Base-by-base conservation (phyloP, 1,140 invertebrate genomes). In the Tigriopus japonicus region DNA sequence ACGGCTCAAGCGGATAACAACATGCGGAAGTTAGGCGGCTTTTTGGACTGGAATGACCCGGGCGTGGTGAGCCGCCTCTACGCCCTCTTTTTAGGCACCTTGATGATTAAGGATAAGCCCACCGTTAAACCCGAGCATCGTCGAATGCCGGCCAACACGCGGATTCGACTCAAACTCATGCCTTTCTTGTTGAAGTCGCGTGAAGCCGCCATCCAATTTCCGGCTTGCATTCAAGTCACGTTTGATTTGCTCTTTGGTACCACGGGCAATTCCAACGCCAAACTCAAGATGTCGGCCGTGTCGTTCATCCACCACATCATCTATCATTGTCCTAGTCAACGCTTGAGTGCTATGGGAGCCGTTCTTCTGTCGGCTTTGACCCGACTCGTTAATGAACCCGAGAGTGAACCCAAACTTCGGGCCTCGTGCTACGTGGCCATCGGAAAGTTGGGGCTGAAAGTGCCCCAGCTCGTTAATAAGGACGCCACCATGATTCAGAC, bases 181-280 rank as follows among this genome's bases (percentile, higher is more conserved):
- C 82, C 86, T 60, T 84, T 87, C 73, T 73, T 93, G 51, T 79
- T 86, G 61, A 82, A 82, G 67, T 84, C 86, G 14, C 80, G 81
- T 14, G 83, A 84, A 62, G 77, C 80, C n/a, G 83, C 81, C 42
- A 81, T 86, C 59, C 78, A 83, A 66, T 84, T 87, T 67, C 84
- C 84, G 24, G 78, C 81, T 59, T 83, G 82, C 66, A 82, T 91
- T 55, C 84, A 87, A 74, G 81, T 87, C 17, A 80, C 91, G 62
- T 92, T 90, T 74, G 86, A 90, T 65, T 84, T 86, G 42, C 71
- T 93, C 7, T 90, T 85, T 74, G 87, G 86, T 53, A 77, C 74
- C 12, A 42, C 24, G 5, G 28, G 49, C n/a, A 84, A 86, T 67
- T 86, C 86, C 0, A 88, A 89, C 73, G 74, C 80, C 1, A 83